Conservation (phyloP, 2,113 vertebrate species). For the Cyanoramphus novaezelandiae region DNA sequence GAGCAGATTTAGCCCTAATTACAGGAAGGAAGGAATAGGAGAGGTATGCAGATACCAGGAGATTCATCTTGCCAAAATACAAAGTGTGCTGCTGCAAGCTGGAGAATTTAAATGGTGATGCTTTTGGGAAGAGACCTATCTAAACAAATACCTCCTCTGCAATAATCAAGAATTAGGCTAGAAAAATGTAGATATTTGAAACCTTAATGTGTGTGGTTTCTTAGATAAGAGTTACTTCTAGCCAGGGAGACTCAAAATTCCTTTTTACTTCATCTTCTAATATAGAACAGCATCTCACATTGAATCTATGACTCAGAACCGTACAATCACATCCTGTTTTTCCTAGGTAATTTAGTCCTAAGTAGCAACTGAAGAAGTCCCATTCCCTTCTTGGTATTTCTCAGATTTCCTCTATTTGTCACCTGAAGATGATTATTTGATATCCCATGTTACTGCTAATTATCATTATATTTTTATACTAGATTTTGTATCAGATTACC, state of each 20-base stretch:
- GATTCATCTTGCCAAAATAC: constrained; percentile 60
- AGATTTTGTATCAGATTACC: neutral
- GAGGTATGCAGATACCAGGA: constrained; percentile 59
- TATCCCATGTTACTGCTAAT: neutral
- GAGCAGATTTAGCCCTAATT: constrained; percentile 73
- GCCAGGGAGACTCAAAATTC: constrained; percentile 45
- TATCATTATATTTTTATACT: neutral
- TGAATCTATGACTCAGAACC: constrained; percentile 41
- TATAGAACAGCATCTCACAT: neutral
- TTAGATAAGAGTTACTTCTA: constrained; percentile 43
- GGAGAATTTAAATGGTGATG: constrained; percentile 27
- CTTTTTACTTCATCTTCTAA: constrained; percentile 41
- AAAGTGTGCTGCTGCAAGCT: constrained; percentile 35
- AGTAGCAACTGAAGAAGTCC: constrained; percentile 41
- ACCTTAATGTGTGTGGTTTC: constrained; percentile 32
- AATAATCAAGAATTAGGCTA: neutral
- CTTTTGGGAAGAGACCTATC: constrained; percentile 4
- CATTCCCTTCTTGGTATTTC: neutral
- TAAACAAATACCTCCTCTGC: constrained; percentile 16
- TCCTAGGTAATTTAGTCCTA: constrained; percentile 49
- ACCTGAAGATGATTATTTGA: constrained; percentile 42
- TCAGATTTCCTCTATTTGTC: constrained; percentile 45
- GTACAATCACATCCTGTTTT: constrained; percentile 54
- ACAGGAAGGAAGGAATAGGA: constrained; percentile 58
- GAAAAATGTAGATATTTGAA: constrained; percentile 48